Base-by-base conservation (phyloP, 2,797 vertebrate genomes). In the Margarornis squamiger region DNA sequence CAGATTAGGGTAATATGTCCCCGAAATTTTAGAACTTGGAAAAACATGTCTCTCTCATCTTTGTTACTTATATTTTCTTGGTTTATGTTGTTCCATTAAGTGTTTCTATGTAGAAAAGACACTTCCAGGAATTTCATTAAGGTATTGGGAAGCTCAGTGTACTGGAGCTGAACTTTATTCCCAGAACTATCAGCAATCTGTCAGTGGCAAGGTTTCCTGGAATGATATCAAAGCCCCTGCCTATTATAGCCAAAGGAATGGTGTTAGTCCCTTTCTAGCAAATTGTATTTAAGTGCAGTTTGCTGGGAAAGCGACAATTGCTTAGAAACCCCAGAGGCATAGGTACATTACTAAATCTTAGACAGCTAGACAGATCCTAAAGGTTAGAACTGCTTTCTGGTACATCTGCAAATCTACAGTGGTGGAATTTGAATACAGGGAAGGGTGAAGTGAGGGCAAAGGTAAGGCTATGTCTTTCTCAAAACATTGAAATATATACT, bases 131-230 rank as follows among this genome's bases (percentile, higher is more conserved):
- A 97, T 95, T 90, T 94, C 70, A 81, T 88, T 93, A 88, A 62
- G 51, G 41, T 97, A 70, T 73, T 96, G 86, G 90, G 80, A 95
- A 95, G 41, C 67, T 24, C 49, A 61, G 12, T 51, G 94, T 92
- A 65, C 92, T 85, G 71, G 80, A 21, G 68, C 26, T 96, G 93
- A 95, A 96, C 94, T 94, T 82, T 92, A 86, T 96, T 96, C 93
- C 95, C 95, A 97, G 95, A 96, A 97, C 58, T 78, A 95, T 90
- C 51, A 95, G 39, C 92, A 97, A 88, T 90, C 88, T 94, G 83
- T 95, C 93, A 95, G 86, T 57, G 70, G 66, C 51, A 86, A 84
- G 36, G 30, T 94, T 97, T 96, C 92, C 95, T 93, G 96, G 94
- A 95, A 97, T 39, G 54, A 39, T 79, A 81, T 62, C 76, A 92